phyloP scores from a whole-genome alignment of 2,797 vertebrate species.

The Mareca penelope region DNA sequence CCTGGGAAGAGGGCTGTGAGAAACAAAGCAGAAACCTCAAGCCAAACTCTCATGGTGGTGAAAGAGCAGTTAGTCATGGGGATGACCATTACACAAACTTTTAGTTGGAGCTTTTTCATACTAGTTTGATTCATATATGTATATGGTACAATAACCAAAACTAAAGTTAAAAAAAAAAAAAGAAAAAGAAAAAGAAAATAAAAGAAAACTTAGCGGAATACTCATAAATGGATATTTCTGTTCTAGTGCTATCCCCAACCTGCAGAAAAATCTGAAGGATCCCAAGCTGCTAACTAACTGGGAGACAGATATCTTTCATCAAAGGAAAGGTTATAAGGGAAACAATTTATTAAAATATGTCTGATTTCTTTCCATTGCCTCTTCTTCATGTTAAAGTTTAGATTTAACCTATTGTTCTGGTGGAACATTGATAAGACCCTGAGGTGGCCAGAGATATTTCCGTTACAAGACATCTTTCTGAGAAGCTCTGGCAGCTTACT shows the following conservation, averaged over 20 bases:
- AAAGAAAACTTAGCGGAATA: not conserved
- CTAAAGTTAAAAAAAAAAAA: not conserved
- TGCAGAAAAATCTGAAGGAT: not conserved
- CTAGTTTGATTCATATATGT: not conserved
- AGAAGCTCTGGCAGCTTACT: not conserved
- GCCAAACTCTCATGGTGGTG: not conserved
- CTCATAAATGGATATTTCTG: fast-evolving
- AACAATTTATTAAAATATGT: not conserved
- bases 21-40: not conserved
- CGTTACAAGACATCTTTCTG: not conserved
- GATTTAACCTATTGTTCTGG: not conserved
- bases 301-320: not conserved
- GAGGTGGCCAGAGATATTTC: not conserved
- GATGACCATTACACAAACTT: not conserved
- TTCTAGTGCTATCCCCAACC: not conserved
- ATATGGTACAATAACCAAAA: not conserved
- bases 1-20: fast-evolving
- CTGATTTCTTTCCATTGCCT: not conserved
- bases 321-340: not conserved
- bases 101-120: not conserved
- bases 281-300: not conserved
- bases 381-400: not conserved
- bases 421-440: not conserved
- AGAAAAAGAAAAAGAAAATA: no score
- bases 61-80: not conserved